Evolutionary conservation across 2,888 invertebrate genomes (phyloP).

Genomic region (Anodontia alba): DNA sequence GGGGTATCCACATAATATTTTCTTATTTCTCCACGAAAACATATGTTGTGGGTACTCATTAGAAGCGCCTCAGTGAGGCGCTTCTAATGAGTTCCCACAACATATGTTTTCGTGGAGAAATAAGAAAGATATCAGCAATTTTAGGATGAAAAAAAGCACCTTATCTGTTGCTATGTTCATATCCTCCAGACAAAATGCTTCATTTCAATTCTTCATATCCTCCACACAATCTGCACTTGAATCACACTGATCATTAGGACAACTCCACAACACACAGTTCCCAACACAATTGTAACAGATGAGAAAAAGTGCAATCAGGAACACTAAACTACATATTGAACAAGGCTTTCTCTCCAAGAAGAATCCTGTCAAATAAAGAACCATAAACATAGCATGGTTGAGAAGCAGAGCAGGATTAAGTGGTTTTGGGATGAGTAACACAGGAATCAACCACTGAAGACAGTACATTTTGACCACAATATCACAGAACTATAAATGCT

Average conservation of each 20-base stretch:
- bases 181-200: too few relatives aligned
- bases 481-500: slow-evolving; percentile 6
- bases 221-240: slow-evolving; percentile 63
- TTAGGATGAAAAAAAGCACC: too few relatives aligned
- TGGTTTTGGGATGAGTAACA: slow-evolving; percentile 98
- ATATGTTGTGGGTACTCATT: too few relatives aligned
- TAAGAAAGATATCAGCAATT: too few relatives aligned
- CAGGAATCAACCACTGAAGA: slow-evolving; percentile 91
- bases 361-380: slow-evolving; percentile 97
- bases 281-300: slow-evolving; percentile 98
- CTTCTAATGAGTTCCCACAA: too few relatives aligned
- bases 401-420: slow-evolving; percentile 97
- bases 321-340: slow-evolving; percentile 98
- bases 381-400: slow-evolving; percentile 97
- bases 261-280: slow-evolving; percentile 92
- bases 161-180: too few relatives aligned
- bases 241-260: slow-evolving; percentile 72
- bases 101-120: too few relatives aligned
- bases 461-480: slow-evolving; percentile 81
- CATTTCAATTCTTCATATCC: too few relatives aligned
- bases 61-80: too few relatives aligned
- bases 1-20: too few relatives aligned
- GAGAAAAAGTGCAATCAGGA: slow-evolving; percentile 95
- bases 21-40: too few relatives aligned
- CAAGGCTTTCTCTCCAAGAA: slow-evolving; percentile 98